Evolutionary conservation across 2,113 vertebrate species (phyloP), one percentile per base, ranked within the genome.

Genomic region (Tenrec ecaudatus): DNA sequence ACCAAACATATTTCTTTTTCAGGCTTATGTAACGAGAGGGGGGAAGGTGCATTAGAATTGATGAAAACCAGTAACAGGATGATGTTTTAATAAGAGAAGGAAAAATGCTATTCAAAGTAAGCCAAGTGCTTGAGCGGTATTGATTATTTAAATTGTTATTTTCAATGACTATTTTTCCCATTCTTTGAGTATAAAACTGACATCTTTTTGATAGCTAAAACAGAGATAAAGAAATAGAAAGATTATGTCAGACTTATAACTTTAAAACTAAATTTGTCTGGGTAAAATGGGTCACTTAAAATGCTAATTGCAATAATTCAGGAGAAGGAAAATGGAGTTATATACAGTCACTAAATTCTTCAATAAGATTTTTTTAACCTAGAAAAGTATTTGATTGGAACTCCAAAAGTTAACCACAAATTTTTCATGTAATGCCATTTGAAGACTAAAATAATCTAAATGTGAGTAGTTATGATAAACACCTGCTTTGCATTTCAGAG

Each of bases 381-480:
- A 47, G 22, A 92, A 69, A 82, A 77, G 31, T 76, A 62, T 53
- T 86, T 9, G 58, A 82, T 80, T 29, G 5, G 17, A 86, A 84
- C 40, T 88, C 6, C 33, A 92, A 25, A 75, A 89, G 83, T 66
- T 66, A 92, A 33, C 27, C 38, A 38, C 31, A 53, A 29, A 43
- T 43, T 80, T 8, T 57, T 88, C 23, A 78, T 57, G 91, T 92
- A 82, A 88, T 90, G 83, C 4, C 36, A 58, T 43, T 57, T 92
- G 68, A 91, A 82, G 76, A 89, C 8, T 40, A 90, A 93, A 80
- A 77, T 60, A 36, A 58, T 66, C 3, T 36, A 87, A 58, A 43
- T 85, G 22, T 77, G n/a, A 89, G 81, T 19, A 84, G 12, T 58
- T 57, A 84, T 90, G 40, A 78, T 68, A 94, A 89, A 87, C 66